Conservation (phyloP, 2,113 vertebrate species). For the Ageneiosus marmoratus region DNA sequence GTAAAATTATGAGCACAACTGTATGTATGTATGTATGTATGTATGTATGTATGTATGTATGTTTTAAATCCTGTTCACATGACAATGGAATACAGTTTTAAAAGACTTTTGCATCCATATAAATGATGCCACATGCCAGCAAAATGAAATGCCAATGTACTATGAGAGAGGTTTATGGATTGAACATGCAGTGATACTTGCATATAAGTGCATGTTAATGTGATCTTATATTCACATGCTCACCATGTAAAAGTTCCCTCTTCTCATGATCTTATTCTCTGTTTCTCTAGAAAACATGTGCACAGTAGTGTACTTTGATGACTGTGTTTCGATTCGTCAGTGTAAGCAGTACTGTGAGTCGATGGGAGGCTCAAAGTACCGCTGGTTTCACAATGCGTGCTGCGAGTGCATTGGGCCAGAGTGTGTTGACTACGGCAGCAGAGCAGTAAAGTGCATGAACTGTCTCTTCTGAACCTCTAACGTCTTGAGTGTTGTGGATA, state of each 20-base stretch:
- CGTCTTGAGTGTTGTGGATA: not conserved
- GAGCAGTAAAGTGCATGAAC: conserved; percentile 95
- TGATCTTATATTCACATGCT: not conserved
- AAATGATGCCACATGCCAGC: too few relatives aligned
- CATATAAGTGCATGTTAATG: not conserved
- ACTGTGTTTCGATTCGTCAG: conserved; percentile 98
- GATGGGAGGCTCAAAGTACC: conserved; percentile 98
- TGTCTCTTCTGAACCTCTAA: conserved; percentile 85
- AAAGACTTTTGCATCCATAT: too few relatives aligned
- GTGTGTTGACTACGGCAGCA: conserved; percentile 96
- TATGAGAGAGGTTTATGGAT: not conserved
- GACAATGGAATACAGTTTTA: too few relatives aligned
- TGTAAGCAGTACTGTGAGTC: conserved; percentile 97
- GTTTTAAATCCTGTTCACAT: too few relatives aligned
- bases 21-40: too few relatives aligned
- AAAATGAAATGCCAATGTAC: too few relatives aligned
- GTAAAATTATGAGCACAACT: too few relatives aligned
- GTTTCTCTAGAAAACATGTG: conserved; percentile 84
- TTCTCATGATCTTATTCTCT: conserved; percentile 11
- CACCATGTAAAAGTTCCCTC: not conserved
- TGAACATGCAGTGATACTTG: not conserved
- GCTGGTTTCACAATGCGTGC: conserved; percentile 99
- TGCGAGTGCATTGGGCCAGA: conserved; percentile 97
- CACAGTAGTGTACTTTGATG: conserved; percentile 98
- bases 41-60: too few relatives aligned